Evolutionary conservation across 2,113 vertebrate genomes (phyloP).

Genomic region (Pterocles orientalis): DNA sequence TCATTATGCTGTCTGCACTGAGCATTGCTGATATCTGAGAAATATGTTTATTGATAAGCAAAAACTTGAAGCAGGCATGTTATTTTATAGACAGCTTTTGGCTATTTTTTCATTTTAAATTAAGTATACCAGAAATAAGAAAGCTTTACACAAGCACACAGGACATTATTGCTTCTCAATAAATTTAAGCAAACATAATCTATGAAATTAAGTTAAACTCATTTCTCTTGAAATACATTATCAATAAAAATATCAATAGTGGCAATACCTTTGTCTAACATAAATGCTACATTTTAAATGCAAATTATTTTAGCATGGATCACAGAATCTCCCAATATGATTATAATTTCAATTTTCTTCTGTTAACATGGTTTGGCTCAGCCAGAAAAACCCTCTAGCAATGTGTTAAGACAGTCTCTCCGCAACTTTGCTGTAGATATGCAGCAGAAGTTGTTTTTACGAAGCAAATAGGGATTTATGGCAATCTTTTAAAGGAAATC

Average conservation of each 20-base stretch:
- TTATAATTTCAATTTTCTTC: constrained; percentile 22
- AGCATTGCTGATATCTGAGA: neutral
- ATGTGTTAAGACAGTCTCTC: neutral
- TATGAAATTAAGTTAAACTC: neutral
- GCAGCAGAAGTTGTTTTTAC: constrained; percentile 1
- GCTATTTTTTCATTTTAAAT: neutral
- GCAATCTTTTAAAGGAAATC: constrained; percentile 6
- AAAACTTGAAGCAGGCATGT: neutral
- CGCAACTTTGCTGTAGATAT: neutral
- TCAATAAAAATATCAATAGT: neutral
- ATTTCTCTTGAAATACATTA: neutral
- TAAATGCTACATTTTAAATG: neutral
- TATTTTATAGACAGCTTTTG: neutral
- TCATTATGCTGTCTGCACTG: neutral
- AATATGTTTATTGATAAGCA: neutral
- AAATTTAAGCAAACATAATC: neutral
- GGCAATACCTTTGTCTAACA: neutral
- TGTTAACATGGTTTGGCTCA: neutral
- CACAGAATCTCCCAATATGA: neutral
- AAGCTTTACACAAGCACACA: neutral
- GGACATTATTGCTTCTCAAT: neutral
- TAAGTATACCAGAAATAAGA: neutral
- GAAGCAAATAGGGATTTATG: constrained; percentile 21
- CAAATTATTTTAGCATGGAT: neutral
- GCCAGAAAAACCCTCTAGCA: neutral